Percentiles rank a stretch among this genome's conserved stretches.
Evolutionary conservation across 2,113 vertebrate species (phyloP).

Genomic region (Tor tambroides): DNA sequence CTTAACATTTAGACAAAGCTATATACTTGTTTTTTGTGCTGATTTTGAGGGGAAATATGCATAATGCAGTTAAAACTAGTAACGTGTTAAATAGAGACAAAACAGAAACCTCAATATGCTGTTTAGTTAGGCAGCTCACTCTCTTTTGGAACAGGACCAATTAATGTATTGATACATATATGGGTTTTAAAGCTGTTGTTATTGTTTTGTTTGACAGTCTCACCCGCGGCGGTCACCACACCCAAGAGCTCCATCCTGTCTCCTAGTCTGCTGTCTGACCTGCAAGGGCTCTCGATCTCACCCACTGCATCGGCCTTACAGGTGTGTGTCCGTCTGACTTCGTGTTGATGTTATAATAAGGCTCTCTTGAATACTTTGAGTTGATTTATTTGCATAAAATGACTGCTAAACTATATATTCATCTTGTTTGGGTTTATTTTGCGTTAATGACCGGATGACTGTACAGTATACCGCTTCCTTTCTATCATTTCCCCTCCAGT

Average conservation of each 20-base stretch:
- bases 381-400: not conserved
- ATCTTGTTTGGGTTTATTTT: not conserved
- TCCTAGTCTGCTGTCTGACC: slow-evolving; percentile 83
- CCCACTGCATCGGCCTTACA: slow-evolving; percentile 78
- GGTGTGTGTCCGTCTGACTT: slow-evolving; percentile 67
- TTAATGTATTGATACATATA: too few species aligned
- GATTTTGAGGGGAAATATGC: too few species aligned
- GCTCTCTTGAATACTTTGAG: not conserved
- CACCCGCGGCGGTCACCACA: slow-evolving; percentile 64
- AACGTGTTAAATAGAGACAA: too few species aligned
- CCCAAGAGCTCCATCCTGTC: slow-evolving; percentile 76
- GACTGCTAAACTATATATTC: not conserved
- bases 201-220: slow-evolving; percentile 69
- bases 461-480: not conserved
- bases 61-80: too few species aligned
- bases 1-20: too few species aligned
- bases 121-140: too few species aligned
- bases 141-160: too few species aligned
- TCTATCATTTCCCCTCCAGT: not conserved
- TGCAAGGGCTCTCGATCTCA: slow-evolving; percentile 88
- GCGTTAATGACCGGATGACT: not conserved
- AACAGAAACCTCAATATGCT: too few species aligned
- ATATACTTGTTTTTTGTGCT: too few species aligned
- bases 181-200: slow-evolving; percentile 7
- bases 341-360: not conserved